A percentile compares a stretch with the other conserved stretches of the same genome.
Evolutionary conservation across 2,888 invertebrate species (phyloP).

Genomic region (Lymantria monacha): DNA sequence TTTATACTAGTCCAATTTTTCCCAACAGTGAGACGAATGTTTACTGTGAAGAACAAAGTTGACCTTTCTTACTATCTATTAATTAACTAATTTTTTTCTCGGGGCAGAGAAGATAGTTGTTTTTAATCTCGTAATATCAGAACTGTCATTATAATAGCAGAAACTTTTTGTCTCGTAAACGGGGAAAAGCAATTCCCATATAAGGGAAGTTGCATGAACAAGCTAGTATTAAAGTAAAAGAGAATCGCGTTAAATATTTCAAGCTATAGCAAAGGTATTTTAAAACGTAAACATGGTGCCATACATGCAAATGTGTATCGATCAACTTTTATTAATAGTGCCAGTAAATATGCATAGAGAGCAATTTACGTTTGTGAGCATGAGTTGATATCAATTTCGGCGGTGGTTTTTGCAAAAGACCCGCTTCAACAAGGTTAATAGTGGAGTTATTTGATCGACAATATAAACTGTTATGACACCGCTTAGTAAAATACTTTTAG

Average conservation of each 20-base stretch:
- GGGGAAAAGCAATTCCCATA: no score
- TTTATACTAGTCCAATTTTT: no score
- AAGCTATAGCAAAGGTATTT: constrained; percentile 18
- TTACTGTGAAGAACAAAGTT: no score
- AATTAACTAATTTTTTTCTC: no score
- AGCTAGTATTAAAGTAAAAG: not conserved
- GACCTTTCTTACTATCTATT: no score
- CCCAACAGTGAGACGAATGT: no score
- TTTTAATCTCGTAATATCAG: no score
- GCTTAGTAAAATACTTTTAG: constrained; percentile 29
- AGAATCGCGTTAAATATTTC: not conserved
- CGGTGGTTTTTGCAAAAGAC: constrained; percentile 55
- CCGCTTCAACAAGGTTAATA: constrained; percentile 49
- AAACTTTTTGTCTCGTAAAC: no score
- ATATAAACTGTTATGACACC: constrained; percentile 19
- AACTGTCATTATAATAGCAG: no score
- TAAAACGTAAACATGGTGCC: constrained; percentile 42
- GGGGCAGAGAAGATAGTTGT: no score
- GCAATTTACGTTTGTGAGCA: constrained; percentile 52
- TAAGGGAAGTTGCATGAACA: no score
- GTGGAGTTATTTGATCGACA: constrained; percentile 33
- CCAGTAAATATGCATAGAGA: constrained; percentile 58
- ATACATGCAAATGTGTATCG: constrained; percentile 47
- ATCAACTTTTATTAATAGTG: constrained; percentile 53
- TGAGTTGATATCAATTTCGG: constrained; percentile 60